These are phyloP conservation scores for Drosophila recens DNA, from an alignment of 2,888 invertebrate species.

Conservation along the genomic window DNA sequence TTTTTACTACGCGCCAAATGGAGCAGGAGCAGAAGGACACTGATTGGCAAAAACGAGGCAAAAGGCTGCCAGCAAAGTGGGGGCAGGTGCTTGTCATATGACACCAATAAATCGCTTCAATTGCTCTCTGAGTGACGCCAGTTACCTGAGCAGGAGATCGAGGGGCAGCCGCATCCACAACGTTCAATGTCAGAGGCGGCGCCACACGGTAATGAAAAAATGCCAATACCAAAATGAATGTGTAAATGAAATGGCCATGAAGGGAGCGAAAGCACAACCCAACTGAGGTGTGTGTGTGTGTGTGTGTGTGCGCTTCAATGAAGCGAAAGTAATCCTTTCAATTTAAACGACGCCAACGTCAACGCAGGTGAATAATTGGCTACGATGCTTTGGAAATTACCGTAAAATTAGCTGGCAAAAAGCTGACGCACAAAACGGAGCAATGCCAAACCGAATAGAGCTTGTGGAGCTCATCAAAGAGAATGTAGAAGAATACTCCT, in stretches of 20 bases:
- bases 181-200: slow-evolving; percentile 62
- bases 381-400: slow-evolving; percentile 76
- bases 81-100: slow-evolving; percentile 74
- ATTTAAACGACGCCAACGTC: slow-evolving; percentile 71
- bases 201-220: slow-evolving; percentile 71
- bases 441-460: slow-evolving; percentile 8
- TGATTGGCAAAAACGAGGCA: slow-evolving; percentile 47
- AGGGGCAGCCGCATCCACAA: slow-evolving; percentile 22
- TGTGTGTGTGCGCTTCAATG: slow-evolving; percentile 61
- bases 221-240: slow-evolving; percentile 74
- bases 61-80: background rate
- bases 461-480: background rate
- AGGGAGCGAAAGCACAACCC: slow-evolving; percentile 12
- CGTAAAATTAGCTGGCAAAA: slow-evolving; percentile 76
- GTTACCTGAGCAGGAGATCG: slow-evolving; percentile 30
- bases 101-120: slow-evolving; percentile 82
- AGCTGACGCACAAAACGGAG: slow-evolving; percentile 26
- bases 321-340: slow-evolving; percentile 78
- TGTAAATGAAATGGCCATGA: slow-evolving; percentile 47
- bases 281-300: slow-evolving; percentile 9
- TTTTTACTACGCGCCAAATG: slow-evolving; percentile 68
- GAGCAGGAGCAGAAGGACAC: slow-evolving; percentile 26
- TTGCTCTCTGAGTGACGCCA: slow-evolving; percentile 78
- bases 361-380: slow-evolving; percentile 79
- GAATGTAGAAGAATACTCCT: background rate